phyloP scores from a whole-genome alignment of 2,888 invertebrate species.

The Hemaris fuciformis region DNA sequence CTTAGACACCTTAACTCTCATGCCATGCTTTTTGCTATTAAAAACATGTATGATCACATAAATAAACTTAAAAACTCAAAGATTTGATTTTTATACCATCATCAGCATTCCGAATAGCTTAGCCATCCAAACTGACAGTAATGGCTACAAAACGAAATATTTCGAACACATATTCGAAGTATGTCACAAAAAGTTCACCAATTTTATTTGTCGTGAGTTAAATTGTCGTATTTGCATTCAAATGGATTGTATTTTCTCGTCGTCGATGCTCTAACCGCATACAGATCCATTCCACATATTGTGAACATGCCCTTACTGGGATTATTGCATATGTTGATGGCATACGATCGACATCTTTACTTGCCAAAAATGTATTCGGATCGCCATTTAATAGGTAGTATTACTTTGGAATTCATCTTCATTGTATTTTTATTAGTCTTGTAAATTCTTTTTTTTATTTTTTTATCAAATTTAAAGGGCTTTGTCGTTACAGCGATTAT shows the following conservation, averaged over 20 bases:
- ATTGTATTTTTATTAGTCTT: background rate
- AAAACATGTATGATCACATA: too few relatives aligned
- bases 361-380: background rate
- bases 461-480: too few relatives aligned
- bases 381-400: background rate
- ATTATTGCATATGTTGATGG: background rate
- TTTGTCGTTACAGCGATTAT: too few relatives aligned
- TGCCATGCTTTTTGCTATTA: too few relatives aligned
- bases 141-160: too few relatives aligned
- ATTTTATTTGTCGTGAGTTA: background rate
- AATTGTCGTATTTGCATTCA: background rate
- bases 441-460: too few relatives aligned
- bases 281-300: background rate
- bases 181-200: background rate
- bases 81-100: too few relatives aligned
- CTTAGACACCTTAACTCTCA: too few relatives aligned
- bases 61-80: too few relatives aligned
- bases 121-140: too few relatives aligned
- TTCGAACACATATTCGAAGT: background rate
- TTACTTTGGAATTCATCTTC: background rate
- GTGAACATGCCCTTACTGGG: background rate
- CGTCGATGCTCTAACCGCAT: background rate
- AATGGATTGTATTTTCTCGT: background rate
- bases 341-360: background rate
- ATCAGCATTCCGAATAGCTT: too few relatives aligned